phyloP scores from a whole-genome alignment of 64 coral and sea anemone genomes.

The Exaiptasia diaphana region DNA sequence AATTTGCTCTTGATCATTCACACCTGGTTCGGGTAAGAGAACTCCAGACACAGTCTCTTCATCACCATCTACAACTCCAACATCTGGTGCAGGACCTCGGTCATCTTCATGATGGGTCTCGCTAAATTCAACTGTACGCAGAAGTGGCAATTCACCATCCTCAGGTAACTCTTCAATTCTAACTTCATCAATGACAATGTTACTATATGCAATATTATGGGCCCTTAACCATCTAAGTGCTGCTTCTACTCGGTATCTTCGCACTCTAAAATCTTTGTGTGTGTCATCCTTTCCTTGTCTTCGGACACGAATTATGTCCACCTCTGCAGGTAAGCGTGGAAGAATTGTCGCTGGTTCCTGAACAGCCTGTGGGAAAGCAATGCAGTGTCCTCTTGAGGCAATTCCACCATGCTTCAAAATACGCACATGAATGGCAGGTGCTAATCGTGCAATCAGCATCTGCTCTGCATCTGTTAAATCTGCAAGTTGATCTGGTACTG shows the following conservation, averaged over 20 bases:
- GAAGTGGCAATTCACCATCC: constrained; percentile 18
- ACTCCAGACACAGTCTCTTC: not conserved
- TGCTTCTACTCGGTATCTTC: constrained; percentile 17
- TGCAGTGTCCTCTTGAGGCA: constrained; percentile 18
- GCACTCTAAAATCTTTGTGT: constrained; percentile 39
- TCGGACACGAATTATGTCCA: constrained; percentile 18
- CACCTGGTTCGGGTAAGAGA: constrained; percentile 26
- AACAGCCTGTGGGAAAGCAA: constrained; percentile 35
- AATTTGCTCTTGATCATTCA: not conserved
- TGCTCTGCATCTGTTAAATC: constrained; percentile 36
- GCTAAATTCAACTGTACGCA: constrained; percentile 19
- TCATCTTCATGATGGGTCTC: constrained; percentile 14
- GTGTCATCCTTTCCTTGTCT: constrained; percentile 28
- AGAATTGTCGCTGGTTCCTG: constrained; percentile 13
- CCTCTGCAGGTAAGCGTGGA: not conserved
- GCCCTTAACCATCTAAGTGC: constrained; percentile 32
- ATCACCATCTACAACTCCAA: not conserved
- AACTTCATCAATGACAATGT: constrained; percentile 17
- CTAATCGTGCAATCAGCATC: constrained; percentile 38
- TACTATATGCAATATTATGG: constrained; percentile 27
- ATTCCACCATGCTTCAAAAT: constrained; percentile 44
- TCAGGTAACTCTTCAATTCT: constrained; percentile 20
- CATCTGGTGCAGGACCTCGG: not conserved
- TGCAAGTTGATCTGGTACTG: not conserved
- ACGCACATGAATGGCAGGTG: constrained; percentile 7